A percentile compares a stretch with the other conserved stretches of the same genome.
Conservation (phyloP, 1,140 invertebrate species). For the Cotesia vestalis region DNA sequence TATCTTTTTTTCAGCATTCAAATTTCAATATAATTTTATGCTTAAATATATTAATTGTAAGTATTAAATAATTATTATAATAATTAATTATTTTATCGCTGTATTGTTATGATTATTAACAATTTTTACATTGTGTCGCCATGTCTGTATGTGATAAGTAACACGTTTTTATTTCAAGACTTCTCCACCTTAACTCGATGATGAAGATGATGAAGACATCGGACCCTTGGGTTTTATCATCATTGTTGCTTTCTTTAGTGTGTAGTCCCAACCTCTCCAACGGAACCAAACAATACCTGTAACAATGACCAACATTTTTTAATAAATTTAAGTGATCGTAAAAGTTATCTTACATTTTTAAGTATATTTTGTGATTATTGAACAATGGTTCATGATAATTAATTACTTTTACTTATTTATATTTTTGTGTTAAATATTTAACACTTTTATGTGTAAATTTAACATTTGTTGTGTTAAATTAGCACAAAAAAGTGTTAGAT, state of each 20-base stretch:
- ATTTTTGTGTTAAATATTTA: too few relatives aligned
- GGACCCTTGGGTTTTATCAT: constrained; percentile 86
- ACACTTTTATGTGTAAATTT: too few relatives aligned
- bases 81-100: too few relatives aligned
- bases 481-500: too few relatives aligned
- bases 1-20: constrained; percentile 17
- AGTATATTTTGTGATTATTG: too few relatives aligned
- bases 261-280: constrained; percentile 94
- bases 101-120: neutral
- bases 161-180: neutral
- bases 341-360: too few relatives aligned
- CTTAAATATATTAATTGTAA: too few relatives aligned
- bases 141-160: neutral
- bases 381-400: too few relatives aligned
- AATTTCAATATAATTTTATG: too few relatives aligned
- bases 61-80: too few relatives aligned
- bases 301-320: constrained; percentile 37
- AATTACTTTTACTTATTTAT: too few relatives aligned
- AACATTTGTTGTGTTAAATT: too few relatives aligned
- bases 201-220: constrained; percentile 53
- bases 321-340: neutral
- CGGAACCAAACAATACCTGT: constrained; percentile 91
- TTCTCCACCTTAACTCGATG: constrained; percentile 57
- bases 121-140: neutral
- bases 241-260: constrained; percentile 86